Conservation (phyloP, 2,797 vertebrate genomes). For the Aeoliscus strigatus region DNA sequence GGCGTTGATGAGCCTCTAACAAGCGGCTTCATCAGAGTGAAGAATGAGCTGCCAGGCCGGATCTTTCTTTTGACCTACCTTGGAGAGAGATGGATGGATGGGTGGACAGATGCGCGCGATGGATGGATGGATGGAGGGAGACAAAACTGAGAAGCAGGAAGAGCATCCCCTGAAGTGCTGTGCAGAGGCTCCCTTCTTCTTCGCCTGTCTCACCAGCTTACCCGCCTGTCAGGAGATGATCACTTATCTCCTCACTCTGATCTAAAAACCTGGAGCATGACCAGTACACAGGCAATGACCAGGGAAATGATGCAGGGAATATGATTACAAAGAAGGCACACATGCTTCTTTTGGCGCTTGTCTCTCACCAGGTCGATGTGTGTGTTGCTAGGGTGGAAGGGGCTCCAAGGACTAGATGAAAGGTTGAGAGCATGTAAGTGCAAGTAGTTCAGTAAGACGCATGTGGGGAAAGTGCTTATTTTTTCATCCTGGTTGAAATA, state of each 20-base stretch:
- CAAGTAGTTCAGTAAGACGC: too few relatives aligned
- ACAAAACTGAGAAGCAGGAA: constrained; percentile 34
- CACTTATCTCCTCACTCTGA: constrained; percentile 54
- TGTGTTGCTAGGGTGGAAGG: background rate
- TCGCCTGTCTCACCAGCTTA: constrained; percentile 40
- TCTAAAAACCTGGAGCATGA: constrained; percentile 48
- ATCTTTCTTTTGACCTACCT: constrained; percentile 74
- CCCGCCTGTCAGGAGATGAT: constrained; percentile 54
- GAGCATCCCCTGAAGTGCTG: constrained; percentile 40
- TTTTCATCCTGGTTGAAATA: too few relatives aligned
- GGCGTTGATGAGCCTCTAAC: constrained; percentile 67
- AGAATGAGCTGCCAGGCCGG: constrained; percentile 65
- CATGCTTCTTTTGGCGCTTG: constrained; percentile 38
- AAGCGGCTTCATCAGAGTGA: constrained; percentile 74
- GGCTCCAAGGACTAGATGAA: constrained; percentile 26
- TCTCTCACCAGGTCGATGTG: constrained; percentile 14
- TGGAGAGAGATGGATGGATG: constrained; percentile 39
- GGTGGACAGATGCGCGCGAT: constrained; percentile 21
- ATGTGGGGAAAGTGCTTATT: constrained; percentile 46
- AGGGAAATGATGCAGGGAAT: constrained; percentile 53
- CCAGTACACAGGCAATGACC: constrained; percentile 51
- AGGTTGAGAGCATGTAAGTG: constrained; percentile 21
- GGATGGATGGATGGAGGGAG: constrained; percentile 29
- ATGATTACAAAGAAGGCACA: constrained; percentile 54
- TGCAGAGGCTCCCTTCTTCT: constrained; percentile 41